A percentile compares a stretch with the other conserved stretches of the same genome.
Conservation (phyloP, 2,113 vertebrate species). For the Anguilla japonica region DNA sequence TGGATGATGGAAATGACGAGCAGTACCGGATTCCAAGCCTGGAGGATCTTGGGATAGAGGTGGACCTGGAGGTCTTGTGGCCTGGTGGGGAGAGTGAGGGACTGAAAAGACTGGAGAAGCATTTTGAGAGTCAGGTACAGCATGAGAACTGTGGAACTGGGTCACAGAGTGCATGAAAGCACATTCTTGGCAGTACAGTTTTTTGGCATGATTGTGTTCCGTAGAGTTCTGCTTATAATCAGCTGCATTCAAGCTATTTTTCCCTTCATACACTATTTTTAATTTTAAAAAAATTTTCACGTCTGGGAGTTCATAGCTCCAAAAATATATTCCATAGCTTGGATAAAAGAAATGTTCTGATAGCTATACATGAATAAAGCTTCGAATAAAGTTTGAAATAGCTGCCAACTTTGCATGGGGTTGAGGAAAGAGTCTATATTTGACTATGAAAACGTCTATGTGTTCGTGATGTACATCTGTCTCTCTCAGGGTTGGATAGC, state of each 20-base stretch:
- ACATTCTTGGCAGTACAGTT: too few relatives aligned
- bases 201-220: too few relatives aligned
- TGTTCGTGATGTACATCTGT: background rate
- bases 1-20: background rate
- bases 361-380: background rate
- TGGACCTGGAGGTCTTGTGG: constrained; percentile 44
- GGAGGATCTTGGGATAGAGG: constrained; percentile 40
- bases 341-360: background rate
- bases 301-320: background rate
- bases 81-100: constrained; percentile 52
- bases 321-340: background rate
- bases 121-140: constrained; percentile 42
- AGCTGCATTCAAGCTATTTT: too few relatives aligned
- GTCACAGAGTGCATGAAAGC: too few relatives aligned
- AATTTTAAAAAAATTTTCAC: too few relatives aligned
- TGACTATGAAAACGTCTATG: background rate
- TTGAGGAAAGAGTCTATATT: background rate
- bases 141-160: background rate
- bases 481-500: constrained; percentile 43
- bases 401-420: background rate
- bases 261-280: too few relatives aligned
- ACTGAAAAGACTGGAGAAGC: constrained; percentile 49
- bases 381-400: background rate
- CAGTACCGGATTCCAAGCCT: constrained; percentile 50
- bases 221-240: too few relatives aligned